Base-by-base conservation (phyloP, 2,888 invertebrate genomes). In the Diaperis boleti region DNA sequence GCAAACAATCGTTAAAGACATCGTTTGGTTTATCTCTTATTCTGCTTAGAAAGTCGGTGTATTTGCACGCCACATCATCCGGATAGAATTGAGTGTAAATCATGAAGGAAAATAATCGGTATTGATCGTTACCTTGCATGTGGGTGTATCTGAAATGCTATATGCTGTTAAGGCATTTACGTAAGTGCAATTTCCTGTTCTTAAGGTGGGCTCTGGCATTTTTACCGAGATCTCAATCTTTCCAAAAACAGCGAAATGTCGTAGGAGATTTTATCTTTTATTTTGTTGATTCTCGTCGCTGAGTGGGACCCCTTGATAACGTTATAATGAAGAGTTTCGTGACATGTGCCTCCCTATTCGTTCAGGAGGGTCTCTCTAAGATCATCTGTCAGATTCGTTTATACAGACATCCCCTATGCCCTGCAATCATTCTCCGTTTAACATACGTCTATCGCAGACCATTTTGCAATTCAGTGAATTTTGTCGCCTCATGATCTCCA, bases 341-440 rank as follows among this genome's bases (percentile, higher is more conserved):
- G 42, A 39, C 39, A 17, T 39, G 39, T 39, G 39, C 39, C 39
- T 39, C n/a, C n/a, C 39, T 15, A 15, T 17, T 13, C 22, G n/a
- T 5, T 22, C 11, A 10, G 4, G 7, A 13, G 42, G 42, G 6
- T 10, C 3, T 1, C 10, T 42, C 8, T 3, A 20, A 20, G 42
- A 42, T 42, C 42, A 42, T 42, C 41, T 42, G 41, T 17, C 33
- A 26, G 11, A 29, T 10, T 11, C 20, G 20, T 22, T 17, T 50
- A 10, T 52, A 17, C 15, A 3, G 8, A 26, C 26, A 26, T 26
- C n/a, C n/a, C 26, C 6, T 1, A 2, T 26, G 3, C 6, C n/a
- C 20, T 39, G 39, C 39, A 54, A 39, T 54, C 54, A 54, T 54
- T 15, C 15, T 54, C 26, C 15, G 11, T 14, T 52, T 33, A 31